Base-by-base conservation (phyloP, 2,797 vertebrate species). In the Capromys pilorides region DNA sequence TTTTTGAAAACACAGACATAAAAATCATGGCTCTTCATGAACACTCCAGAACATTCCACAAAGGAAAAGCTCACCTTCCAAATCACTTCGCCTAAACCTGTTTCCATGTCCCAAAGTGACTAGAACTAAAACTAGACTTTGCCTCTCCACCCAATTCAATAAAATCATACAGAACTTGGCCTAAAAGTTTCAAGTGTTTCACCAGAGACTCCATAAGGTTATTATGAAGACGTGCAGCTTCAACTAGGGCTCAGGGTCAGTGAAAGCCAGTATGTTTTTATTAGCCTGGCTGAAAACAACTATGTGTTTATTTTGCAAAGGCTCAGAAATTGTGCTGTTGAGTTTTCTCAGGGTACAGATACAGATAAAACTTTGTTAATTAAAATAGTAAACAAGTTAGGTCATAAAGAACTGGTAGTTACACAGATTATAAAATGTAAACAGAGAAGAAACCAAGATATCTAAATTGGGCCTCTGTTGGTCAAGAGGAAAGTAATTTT, bases 351-450 rank as follows among this genome's bases (percentile, higher is more conserved):
- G 84, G 94, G 41, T 11, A 39, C 24, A 92, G 82, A 90, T 80
- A 77, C 33, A 92, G 19, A 87, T 91, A 87, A 95, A 96, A 89
- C 77, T 88, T 73, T 41, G 71, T 94, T 96, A 96, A 93, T 96
- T 94, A 88, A 96, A 91, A 94, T 75, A 78, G 66, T 89, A 93
- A 95, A 85, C 66, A 16, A 80, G 4, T 78, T 69, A 95, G 36
- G 36, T 96, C 62, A 92, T 78, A 95, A 94, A 86, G 59, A 93
- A 22, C 33, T 66, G 54, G 80, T 61, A 85, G 36, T 61, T 54
- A 59, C 1, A 62, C 13, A 62, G 51, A 64, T 81, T 86, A 61
- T 59, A 86, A 95, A 95, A 75, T 39, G 66, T 1, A 92, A 62
- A n/a, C 13, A 86, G 39, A 39, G 88, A 75, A 91, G 75, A 94